These are phyloP conservation scores for Mesocentrotus franciscanus DNA, from an alignment of 53 echinoderm and acorn worm species.

Conservation along the genomic window DNA sequence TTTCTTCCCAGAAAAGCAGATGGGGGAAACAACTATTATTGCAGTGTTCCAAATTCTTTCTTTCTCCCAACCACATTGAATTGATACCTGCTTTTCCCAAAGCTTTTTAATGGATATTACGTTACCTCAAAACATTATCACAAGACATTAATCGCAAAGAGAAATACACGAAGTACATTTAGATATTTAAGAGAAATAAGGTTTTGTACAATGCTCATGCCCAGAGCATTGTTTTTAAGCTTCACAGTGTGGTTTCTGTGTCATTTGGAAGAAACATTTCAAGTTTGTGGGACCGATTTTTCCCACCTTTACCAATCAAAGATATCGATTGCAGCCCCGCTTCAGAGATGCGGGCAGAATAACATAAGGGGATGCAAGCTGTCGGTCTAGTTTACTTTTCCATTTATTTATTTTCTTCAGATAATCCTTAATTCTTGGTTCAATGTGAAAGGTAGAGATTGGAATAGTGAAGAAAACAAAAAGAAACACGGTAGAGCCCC, in stretches of 20 bases:
- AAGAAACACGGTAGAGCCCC: background rate
- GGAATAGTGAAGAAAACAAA: background rate
- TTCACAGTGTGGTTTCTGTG: background rate
- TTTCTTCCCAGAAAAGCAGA: background rate
- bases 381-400: background rate
- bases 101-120: slow-evolving; percentile 20
- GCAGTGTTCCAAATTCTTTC: background rate
- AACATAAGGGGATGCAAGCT: background rate
- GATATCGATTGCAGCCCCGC: background rate
- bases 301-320: background rate
- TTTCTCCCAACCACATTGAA: slow-evolving; percentile 11
- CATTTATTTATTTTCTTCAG: background rate
- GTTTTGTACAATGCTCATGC: slow-evolving; percentile 12
- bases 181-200: background rate
- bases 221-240: slow-evolving; percentile 48
- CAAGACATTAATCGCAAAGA: slow-evolving; percentile 20
- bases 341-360: background rate
- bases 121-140: slow-evolving; percentile 27
- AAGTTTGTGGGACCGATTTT: background rate
- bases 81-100: background rate
- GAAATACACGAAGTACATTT: background rate
- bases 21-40: background rate
- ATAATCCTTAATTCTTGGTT: too few relatives aligned
- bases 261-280: background rate
- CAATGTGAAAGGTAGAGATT: background rate